phyloP scores from a whole-genome alignment of 2,797 vertebrate genomes.

The Catostomus latipinnis region DNA sequence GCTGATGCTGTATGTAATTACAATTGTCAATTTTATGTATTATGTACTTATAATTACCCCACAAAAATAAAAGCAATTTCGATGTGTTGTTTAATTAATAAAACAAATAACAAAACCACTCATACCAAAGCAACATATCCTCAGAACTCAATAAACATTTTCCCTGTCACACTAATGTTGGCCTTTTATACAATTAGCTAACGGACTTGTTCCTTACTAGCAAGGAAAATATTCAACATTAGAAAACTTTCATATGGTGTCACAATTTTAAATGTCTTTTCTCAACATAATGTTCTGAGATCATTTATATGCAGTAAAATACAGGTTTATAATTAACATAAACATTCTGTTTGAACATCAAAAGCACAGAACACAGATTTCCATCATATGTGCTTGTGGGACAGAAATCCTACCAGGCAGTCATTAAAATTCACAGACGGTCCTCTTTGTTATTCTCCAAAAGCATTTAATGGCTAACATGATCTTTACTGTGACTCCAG shows the following conservation, averaged over 20 bases:
- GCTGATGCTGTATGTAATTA: background rate
- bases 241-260: background rate
- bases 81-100: background rate
- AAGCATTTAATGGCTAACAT: slow-evolving; percentile 56
- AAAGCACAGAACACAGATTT: background rate
- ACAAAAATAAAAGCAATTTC: background rate
- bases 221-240: background rate
- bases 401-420: background rate
- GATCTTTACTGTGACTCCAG: slow-evolving; percentile 55
- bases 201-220: no score
- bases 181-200: no score
- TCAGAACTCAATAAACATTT: no score
- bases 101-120: no score
- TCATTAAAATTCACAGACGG: slow-evolving; percentile 58
- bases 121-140: no score
- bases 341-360: background rate
- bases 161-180: no score
- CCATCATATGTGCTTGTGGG: background rate
- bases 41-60: background rate
- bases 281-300: background rate
- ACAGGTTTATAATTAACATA: background rate
- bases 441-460: slow-evolving; percentile 46
- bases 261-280: background rate
- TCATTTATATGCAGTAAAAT: background rate
- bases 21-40: background rate